Evolutionary conservation across 2,888 invertebrate genomes (phyloP).

Genomic region (Drosophila anceps): DNA sequence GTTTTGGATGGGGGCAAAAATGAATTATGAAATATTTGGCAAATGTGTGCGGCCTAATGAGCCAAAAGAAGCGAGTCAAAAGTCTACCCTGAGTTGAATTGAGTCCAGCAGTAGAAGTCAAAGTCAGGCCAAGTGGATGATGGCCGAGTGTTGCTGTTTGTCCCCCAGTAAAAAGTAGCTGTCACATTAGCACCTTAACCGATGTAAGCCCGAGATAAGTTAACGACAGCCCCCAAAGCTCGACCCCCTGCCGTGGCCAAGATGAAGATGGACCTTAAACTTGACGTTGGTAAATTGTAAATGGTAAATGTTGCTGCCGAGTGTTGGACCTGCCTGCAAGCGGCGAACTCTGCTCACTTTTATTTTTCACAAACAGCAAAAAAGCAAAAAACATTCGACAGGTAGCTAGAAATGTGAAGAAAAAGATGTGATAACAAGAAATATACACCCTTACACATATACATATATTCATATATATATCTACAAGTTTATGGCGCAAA

Average conservation of each 20-base stretch:
- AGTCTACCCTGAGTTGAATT: conserved; percentile 5
- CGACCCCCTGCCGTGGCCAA: conserved; percentile 53
- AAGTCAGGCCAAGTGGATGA: conserved; percentile 29
- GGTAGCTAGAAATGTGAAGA: conserved; percentile 66
- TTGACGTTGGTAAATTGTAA: conserved; percentile 43
- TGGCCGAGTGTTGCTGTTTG: neutral
- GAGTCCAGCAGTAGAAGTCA: conserved; percentile 8
- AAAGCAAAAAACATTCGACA: conserved; percentile 69
- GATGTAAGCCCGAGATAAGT: conserved; percentile 77
- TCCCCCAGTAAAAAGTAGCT: conserved; percentile 69
- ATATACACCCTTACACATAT: conserved; percentile 15
- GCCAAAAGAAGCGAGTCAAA: conserved; percentile 23
- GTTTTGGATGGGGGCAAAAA: conserved; percentile 42
- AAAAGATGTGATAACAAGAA: conserved; percentile 76
- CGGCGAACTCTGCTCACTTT: conserved; percentile 71
- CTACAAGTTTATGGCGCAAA: conserved; percentile 58
- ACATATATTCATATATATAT: conserved; percentile 24
- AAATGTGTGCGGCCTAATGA: conserved; percentile 62
- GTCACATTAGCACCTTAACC: conserved; percentile 80
- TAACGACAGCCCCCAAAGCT: conserved; percentile 61
- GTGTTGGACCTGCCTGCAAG: conserved; percentile 53
- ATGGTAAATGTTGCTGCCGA: conserved; percentile 44
- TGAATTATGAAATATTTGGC: conserved; percentile 78
- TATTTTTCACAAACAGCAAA: conserved; percentile 72
- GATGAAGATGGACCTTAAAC: conserved; percentile 36